Evolutionary conservation across 2,113 vertebrate genomes (phyloP).

Genomic region (Ellobius talpinus): DNA sequence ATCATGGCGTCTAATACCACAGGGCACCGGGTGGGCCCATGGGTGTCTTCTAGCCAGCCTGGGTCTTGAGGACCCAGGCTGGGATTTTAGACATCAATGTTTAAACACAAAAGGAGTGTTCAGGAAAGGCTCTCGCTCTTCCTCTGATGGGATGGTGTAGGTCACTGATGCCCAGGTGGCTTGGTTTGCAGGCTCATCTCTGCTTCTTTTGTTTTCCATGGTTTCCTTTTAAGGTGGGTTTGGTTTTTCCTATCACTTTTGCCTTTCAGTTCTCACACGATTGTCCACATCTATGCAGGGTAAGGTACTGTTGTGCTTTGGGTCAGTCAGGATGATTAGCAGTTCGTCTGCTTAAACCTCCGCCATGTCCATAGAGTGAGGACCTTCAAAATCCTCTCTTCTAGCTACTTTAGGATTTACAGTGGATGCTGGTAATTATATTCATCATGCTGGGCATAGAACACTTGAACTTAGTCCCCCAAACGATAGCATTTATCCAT

Average conservation of each 20-base stretch:
- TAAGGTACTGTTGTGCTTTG: neutral
- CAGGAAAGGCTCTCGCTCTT: neutral
- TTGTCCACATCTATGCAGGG: neutral
- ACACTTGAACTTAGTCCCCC: neutral
- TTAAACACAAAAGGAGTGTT: neutral
- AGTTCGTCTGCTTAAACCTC: neutral
- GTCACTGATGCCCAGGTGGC: neutral
- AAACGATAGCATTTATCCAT: neutral
- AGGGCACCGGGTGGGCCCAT: too few relatives aligned
- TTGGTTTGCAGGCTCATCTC: neutral
- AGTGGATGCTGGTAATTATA: neutral
- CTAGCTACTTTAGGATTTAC: neutral
- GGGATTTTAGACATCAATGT: neutral
- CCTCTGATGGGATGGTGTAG: neutral
- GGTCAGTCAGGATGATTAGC: neutral
- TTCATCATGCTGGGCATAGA: neutral
- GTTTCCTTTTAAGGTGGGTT: neutral
- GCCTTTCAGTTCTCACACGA: neutral
- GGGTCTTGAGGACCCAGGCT: neutral
- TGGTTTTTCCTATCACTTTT: neutral
- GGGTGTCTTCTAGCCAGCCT: too few relatives aligned
- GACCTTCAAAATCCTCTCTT: neutral
- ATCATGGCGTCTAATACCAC: too few relatives aligned
- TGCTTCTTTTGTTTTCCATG: neutral
- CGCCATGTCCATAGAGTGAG: neutral